A percentile compares a stretch with the other conserved stretches of the same genome.
Conservation (phyloP, 1,140 invertebrate species). For the Eueides isabella region DNA sequence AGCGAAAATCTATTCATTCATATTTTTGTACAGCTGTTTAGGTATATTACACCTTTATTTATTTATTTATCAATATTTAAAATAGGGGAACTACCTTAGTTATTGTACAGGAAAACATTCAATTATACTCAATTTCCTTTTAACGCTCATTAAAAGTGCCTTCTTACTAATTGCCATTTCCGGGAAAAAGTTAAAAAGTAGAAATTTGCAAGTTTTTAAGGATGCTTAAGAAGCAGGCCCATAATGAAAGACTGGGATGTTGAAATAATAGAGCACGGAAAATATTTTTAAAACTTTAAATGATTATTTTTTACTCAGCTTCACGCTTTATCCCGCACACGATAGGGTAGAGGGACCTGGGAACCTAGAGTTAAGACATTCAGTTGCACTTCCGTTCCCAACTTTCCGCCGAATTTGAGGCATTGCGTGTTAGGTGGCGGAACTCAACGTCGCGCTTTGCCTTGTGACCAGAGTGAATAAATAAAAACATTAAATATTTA, state of each 20-base stretch:
- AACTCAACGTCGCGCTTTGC: no score
- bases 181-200: conserved; percentile 19
- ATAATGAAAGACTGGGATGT: conserved; percentile 13
- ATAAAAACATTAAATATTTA: no score
- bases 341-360: no score
- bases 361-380: no score
- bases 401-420: no score
- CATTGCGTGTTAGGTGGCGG: no score
- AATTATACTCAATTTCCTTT: neutral
- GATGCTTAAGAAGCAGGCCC: conserved; percentile 19
- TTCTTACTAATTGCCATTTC: conserved; percentile 5
- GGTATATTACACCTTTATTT: no score
- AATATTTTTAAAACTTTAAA: neutral
- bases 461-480: no score
- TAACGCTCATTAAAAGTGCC: conserved; percentile 9
- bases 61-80: neutral
- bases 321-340: no score
- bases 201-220: conserved; percentile 19
- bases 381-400: no score
- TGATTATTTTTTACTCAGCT: neutral
- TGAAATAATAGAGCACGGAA: neutral
- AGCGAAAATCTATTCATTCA: no score
- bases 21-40: no score
- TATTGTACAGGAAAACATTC: neutral
- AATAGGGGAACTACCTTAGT: neutral